Conservation (phyloP, 1,140 invertebrate species). For the Mycetomoellerius zeteki region DNA sequence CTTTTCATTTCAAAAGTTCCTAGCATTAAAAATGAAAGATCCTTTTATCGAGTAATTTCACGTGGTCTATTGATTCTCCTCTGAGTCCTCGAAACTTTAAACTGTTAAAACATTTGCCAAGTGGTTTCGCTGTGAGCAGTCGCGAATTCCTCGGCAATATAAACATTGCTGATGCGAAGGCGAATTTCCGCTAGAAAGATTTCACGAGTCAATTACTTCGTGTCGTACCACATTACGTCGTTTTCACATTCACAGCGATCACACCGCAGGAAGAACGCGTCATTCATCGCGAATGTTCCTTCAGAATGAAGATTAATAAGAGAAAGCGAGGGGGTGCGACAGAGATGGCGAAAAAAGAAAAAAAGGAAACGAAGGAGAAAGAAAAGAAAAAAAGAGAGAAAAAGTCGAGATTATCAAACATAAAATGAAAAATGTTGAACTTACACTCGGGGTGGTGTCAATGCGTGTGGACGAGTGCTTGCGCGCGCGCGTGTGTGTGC, state of each 20-base stretch:
- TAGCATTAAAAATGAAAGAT: not conserved
- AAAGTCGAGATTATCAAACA: constrained; percentile 4
- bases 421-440: constrained; percentile 62
- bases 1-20: not conserved
- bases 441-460: constrained; percentile 78
- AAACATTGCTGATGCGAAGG: not conserved
- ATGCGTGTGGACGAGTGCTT: constrained; percentile 43
- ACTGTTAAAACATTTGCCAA: not conserved
- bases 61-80: not conserved
- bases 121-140: not conserved
- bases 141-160: not conserved
- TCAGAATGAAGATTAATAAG: not conserved
- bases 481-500: not conserved
- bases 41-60: not conserved
- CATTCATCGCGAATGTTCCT: not conserved
- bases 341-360: not conserved
- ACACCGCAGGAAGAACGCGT: not conserved
- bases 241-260: constrained; percentile 17
- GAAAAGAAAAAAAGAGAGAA: not conserved
- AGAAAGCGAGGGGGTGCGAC: not conserved
- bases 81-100: not conserved
- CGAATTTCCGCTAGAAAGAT: not conserved
- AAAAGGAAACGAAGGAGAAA: too few relatives aligned
- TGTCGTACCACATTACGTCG: not conserved
- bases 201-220: not conserved